Base-by-base conservation (phyloP, 2,888 invertebrate species). In the Apotomis capreana region DNA sequence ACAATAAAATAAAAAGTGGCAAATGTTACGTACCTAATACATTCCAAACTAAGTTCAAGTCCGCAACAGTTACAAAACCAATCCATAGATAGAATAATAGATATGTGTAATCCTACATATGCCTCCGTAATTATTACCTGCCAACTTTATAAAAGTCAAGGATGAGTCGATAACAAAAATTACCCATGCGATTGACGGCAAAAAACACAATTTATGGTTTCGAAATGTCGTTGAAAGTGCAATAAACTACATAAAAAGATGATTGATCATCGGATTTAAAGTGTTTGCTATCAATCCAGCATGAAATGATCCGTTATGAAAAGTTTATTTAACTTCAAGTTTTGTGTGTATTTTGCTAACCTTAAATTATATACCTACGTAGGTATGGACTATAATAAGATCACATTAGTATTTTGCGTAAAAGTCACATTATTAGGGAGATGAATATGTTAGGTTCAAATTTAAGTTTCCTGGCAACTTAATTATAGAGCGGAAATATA, bases 1-100 rank as follows among this genome's bases (percentile, higher is more conserved):
- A 52, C 44, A 64, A 59, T 59, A 55, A 69, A 69, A 63, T 58
- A 57, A 67, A 57, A 71, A 51, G 26, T 62, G 57, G 15, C 13
- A 51, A 44, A 9, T 15, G 51, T 26, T 54, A 58, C 59, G 68
- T 68, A 58, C 59, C 63, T 68, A 63, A 63, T 12, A 15, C 72
- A 68, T 71, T 71, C 61, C 71, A 62, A 57, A 40, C 46, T 63
- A 40, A 67, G 58, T 62, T 36, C 26, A 62, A 36, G 49, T 26
- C 51, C 37, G 61, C 60, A 46, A 61, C 9, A 54, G 65, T 72
- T 72, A 68, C 68, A 68, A 68, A 68, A 72, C 62, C 13, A 46
- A 72, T 46, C 71, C 68, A 68, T 68, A 68, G 52, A 55, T 68
- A 54, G 68, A 63, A 72, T 72, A 72, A 72, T 68, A 63, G 72